Conservation (phyloP, 2,113 vertebrate species). For the Microcebus lehilahytsara region DNA sequence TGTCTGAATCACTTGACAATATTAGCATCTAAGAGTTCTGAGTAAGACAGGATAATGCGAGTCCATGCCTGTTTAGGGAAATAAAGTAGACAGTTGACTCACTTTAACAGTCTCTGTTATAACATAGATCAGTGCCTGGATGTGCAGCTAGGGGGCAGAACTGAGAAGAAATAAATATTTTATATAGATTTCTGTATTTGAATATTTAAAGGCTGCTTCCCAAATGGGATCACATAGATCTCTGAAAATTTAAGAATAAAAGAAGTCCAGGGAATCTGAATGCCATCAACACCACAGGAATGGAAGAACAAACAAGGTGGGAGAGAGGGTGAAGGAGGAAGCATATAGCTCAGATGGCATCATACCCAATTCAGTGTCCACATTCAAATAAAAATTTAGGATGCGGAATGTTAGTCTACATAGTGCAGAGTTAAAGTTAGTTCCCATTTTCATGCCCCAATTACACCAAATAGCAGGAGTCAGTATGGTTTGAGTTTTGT, state of each 20-base stretch:
- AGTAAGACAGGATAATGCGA: background rate
- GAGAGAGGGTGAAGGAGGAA: no score
- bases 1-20: background rate
- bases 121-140: background rate
- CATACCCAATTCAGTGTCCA: background rate
- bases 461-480: background rate
- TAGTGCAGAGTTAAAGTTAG: background rate
- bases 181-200: background rate
- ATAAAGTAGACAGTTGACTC: background rate
- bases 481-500: background rate
- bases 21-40: background rate
- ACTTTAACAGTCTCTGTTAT: background rate
- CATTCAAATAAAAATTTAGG: background rate
- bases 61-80: background rate
- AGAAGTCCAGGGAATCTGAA: background rate
- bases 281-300: background rate
- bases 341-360: background rate
- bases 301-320: background rate
- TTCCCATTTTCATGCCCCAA: background rate
- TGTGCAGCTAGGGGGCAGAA: background rate
- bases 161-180: background rate
- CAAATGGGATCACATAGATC: background rate
- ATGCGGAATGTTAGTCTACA: background rate
- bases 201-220: background rate
- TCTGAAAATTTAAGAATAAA: background rate